Evolutionary conservation across 2,888 invertebrate species (phyloP).

Genomic region (Craniophora ligustri): DNA sequence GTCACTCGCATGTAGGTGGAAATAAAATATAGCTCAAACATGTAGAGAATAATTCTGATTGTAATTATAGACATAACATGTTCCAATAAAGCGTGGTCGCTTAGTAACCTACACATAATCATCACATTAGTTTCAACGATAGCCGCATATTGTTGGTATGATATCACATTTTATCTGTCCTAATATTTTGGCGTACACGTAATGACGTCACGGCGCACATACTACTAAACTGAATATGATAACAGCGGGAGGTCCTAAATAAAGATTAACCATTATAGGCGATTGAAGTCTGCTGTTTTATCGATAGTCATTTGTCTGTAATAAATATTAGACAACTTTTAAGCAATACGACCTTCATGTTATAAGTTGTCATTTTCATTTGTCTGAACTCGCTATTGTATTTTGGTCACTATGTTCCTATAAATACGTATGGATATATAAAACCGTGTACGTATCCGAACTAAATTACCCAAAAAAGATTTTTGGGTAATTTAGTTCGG

Average conservation of each 20-base stretch:
- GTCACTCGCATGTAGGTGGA: too few species aligned
- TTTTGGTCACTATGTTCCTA: too few species aligned
- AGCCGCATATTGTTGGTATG: background rate
- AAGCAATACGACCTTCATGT: slow-evolving; percentile 10
- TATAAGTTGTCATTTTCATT: background rate
- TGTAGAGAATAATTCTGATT: background rate
- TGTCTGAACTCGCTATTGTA: background rate
- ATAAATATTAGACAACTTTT: slow-evolving; percentile 5
- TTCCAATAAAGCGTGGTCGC: slow-evolving; percentile 4
- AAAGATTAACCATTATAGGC: slow-evolving; percentile 3
- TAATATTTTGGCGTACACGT: slow-evolving; percentile 3
- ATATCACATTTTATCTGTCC: slow-evolving; percentile 14
- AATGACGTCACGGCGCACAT: slow-evolving; percentile 4
- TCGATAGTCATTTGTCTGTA: slow-evolving; percentile 12
- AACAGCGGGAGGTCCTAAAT: slow-evolving; percentile 23
- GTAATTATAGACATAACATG: background rate
- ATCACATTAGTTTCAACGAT: slow-evolving; percentile 16
- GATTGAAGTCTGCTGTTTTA: slow-evolving; percentile 11
- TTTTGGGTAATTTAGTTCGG: too few species aligned
- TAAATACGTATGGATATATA: too few species aligned
- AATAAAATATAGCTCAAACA: too few species aligned
- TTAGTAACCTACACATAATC: slow-evolving; percentile 12
- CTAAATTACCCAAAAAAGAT: too few species aligned
- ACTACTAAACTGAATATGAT: background rate
- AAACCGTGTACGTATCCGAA: too few species aligned